Evolutionary conservation across 2,888 invertebrate genomes (phyloP), one percentile per base, ranked within the genome.

Genomic region (Drosophila ustulata): DNA sequence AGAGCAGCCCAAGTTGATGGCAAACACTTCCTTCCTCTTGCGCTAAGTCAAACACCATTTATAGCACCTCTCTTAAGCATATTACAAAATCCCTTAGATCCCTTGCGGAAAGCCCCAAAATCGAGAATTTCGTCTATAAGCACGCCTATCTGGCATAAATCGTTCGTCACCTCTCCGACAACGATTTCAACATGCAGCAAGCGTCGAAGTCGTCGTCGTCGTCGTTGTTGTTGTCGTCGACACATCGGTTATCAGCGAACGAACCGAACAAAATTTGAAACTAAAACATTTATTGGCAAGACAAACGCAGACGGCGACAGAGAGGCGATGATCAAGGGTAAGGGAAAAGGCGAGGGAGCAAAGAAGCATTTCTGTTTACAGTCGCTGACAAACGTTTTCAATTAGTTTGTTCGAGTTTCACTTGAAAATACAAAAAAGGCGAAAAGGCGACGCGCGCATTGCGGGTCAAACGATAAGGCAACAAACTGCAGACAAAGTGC

Each of bases 311-410:
- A 41, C 46, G 8, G 13, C 7, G 51, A 52, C 13, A 47, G n/a
- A 32, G 32, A 25, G 4, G 9, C 11, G 3, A 2, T 26, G 53
- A 13, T n/a, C 28, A 3, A 28, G 7, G n/a, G 4, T 11, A n/a
- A 32, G n/a, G 11, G 25, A 8, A 1, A 30, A 23, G 18, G 9
- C 45, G n/a, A 13, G 25, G 55, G 23, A 51, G 49, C 25, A 28
- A 55, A 23, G 46, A 13, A 56, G 47, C 50, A 61, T 66, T 65
- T 70, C 34, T 88, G 88, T 83, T 83, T 83, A 83, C 80, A 82
- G 61, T 67, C 71, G 88, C 87, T 83, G 83, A 83, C 88, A 83
- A 83, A 86, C 88, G 83, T 86, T 82, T 83, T 83, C 83, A 83
- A 83, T 83, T 83, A 83, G 88, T 82, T 66, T 58, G 55, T 51